Evolutionary conservation across 2,113 vertebrate species (phyloP).

Genomic region (Sceloporus undulatus): DNA sequence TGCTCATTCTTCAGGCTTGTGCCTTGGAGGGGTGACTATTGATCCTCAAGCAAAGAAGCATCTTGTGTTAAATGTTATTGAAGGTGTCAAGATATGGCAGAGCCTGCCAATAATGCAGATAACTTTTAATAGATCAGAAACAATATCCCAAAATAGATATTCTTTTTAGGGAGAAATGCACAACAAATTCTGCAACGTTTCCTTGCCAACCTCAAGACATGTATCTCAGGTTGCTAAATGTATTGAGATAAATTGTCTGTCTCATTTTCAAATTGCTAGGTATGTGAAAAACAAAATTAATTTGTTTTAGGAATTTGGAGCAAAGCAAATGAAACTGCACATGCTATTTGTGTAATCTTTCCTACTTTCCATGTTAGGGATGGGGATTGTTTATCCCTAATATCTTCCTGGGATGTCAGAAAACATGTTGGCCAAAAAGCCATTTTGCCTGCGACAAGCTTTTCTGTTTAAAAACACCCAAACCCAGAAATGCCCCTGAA

Average conservation of each 20-base stretch:
- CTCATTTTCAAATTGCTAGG: slow-evolving; percentile 10
- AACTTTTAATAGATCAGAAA: slow-evolving; percentile 27
- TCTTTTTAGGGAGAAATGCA: slow-evolving; percentile 15
- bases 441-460: too few relatives aligned
- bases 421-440: too few relatives aligned
- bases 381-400: too few relatives aligned
- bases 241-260: slow-evolving; percentile 8
- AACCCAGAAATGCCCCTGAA: too few relatives aligned
- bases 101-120: slow-evolving; percentile 32
- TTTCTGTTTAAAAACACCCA: too few relatives aligned
- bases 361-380: neutral
- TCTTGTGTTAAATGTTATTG: slow-evolving; percentile 32
- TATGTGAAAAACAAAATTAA: neutral
- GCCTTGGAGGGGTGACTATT: slow-evolving; percentile 34
- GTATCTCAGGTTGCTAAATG: neutral
- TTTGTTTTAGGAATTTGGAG: neutral
- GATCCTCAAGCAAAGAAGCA: slow-evolving; percentile 44
- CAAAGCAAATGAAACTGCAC: neutral
- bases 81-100: slow-evolving; percentile 44
- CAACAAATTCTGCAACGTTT: neutral
- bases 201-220: slow-evolving; percentile 1
- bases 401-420: too few relatives aligned
- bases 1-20: slow-evolving; percentile 40
- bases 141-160: slow-evolving; percentile 20
- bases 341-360: neutral